Conservation (phyloP, 2,797 vertebrate species). For the Pogonophryne albipinna region DNA sequence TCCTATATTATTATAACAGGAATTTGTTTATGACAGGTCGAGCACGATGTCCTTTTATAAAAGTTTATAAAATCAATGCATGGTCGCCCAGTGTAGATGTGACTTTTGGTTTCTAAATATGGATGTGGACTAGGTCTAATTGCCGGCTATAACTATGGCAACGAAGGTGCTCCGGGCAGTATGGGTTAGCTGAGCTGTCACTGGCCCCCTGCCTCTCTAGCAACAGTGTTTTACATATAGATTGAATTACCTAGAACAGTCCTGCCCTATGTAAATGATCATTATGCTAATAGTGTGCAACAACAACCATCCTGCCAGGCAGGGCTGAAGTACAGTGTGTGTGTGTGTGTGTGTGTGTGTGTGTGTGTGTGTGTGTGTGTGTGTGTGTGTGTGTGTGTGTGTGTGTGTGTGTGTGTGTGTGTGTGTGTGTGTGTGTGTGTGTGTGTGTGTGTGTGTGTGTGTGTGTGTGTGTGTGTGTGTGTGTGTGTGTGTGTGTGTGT, state of each 20-base stretch:
- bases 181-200: slow-evolving; percentile 59
- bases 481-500: slow-evolving; percentile 34
- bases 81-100: not conserved
- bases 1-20: slow-evolving; percentile 5
- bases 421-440: slow-evolving; percentile 35
- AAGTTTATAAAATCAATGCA: not conserved
- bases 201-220: slow-evolving; percentile 51
- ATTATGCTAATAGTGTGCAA: slow-evolving; percentile 75
- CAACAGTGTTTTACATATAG: slow-evolving; percentile 83
- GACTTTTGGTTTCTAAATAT: slow-evolving; percentile 26
- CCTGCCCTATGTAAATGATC: slow-evolving; percentile 78
- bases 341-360: slow-evolving; percentile 39
- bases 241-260: slow-evolving; percentile 80
- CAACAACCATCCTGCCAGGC: slow-evolving; percentile 48
- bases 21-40: not conserved
- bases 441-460: slow-evolving; percentile 25
- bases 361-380: slow-evolving; percentile 34
- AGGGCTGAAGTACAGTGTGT: slow-evolving; percentile 22
- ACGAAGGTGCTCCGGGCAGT: slow-evolving; percentile 63
- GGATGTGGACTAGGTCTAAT: slow-evolving; percentile 39
- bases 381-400: slow-evolving; percentile 38
- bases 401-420: slow-evolving; percentile 37
- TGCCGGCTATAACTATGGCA: slow-evolving; percentile 65
- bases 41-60: fast-evolving
- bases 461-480: slow-evolving; percentile 39